Conservation (phyloP, 2,113 vertebrate genomes). For the Neomonachus schauinslandi region DNA sequence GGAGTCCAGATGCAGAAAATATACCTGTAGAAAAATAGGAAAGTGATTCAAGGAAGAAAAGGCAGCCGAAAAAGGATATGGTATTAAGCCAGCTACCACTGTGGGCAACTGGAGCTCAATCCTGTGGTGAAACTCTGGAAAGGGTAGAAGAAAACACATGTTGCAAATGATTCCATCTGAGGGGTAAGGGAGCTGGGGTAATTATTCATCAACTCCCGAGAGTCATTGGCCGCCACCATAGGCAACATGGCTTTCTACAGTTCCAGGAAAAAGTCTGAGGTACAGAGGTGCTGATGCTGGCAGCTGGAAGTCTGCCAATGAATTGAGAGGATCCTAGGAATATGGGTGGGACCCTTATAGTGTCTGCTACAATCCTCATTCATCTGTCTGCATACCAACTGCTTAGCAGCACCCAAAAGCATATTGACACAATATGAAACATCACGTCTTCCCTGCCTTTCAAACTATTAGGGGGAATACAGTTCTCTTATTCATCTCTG, state of each 20-base stretch:
- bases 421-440: background rate
- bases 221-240: background rate
- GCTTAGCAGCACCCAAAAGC: background rate
- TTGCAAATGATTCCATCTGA: background rate
- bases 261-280: background rate
- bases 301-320: background rate
- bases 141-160: background rate
- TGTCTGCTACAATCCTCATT: background rate
- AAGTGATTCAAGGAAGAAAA: background rate
- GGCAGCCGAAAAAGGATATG: background rate
- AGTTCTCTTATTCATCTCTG: background rate
- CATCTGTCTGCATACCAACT: background rate
- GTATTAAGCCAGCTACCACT: background rate
- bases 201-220: background rate
- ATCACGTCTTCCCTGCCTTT: background rate
- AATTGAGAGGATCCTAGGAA: background rate
- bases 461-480: background rate
- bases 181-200: background rate
- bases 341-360: background rate
- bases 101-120: conserved; percentile 18
- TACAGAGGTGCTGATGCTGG: background rate
- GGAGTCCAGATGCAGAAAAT: background rate
- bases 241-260: background rate
- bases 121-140: conserved; percentile 8
- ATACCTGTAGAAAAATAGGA: background rate